These are phyloP conservation scores for Spermophilus dauricus DNA, from an alignment of 2,113 vertebrate species.

Conservation along the genomic window DNA sequence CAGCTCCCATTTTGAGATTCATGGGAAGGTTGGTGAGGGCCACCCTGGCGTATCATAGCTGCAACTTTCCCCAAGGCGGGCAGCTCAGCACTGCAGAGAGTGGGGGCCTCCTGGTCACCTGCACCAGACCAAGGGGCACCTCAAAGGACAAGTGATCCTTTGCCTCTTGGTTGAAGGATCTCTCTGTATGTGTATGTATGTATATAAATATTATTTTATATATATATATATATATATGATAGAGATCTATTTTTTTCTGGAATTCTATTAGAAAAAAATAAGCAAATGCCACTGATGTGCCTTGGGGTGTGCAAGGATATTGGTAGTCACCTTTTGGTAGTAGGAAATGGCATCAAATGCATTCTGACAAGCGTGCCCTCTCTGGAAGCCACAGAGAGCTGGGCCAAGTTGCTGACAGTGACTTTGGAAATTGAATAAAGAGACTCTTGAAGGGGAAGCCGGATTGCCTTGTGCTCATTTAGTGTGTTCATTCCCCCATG, in stretches of 20 bases:
- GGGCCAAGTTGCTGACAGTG: not conserved
- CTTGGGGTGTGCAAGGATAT: not conserved
- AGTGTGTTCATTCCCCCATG: not conserved
- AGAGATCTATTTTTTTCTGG: constrained; percentile 79
- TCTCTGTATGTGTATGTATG: constrained; percentile 13
- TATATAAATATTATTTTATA: not conserved
- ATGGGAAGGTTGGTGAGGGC: not conserved
- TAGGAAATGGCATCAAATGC: not conserved
- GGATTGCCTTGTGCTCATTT: not conserved
- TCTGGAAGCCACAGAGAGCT: not conserved
- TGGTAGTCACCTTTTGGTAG: not conserved
- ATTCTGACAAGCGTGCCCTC: not conserved
- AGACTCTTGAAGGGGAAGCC: not conserved
- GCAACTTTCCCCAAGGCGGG: not conserved
- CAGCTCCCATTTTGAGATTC: not conserved
- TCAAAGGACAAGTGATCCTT: not conserved
- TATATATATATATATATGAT: constrained; percentile 53
- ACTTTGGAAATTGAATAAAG: constrained; percentile 65
- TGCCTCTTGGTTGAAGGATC: not conserved
- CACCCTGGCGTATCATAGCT: not conserved
- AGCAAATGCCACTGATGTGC: constrained; percentile 1
- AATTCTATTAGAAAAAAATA: constrained; percentile 63
- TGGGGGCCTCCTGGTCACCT: not conserved
- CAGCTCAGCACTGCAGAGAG: not conserved
- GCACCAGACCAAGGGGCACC: not conserved